Conservation (phyloP, 1,140 invertebrate species). For the Ruditapes philippinarum region DNA sequence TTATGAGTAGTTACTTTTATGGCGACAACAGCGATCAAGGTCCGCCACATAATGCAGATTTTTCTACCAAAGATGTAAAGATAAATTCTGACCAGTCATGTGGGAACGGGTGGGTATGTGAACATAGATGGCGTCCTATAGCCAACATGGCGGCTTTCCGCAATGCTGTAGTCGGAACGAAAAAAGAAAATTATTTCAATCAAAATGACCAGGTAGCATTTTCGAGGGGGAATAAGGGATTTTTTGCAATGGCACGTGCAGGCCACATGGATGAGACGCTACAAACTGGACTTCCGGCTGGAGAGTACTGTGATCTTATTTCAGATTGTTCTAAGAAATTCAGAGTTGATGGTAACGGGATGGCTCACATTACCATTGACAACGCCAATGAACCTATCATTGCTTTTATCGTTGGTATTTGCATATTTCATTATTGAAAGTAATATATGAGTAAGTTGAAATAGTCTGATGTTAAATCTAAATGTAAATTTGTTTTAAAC, state of each 20-base stretch:
- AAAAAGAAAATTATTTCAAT: constrained; percentile 74
- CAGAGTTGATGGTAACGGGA: constrained; percentile 89
- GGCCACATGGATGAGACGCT: constrained; percentile 79
- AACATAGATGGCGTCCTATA: constrained; percentile 94
- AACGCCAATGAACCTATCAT: constrained; percentile 91
- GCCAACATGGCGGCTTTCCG: constrained; percentile 90
- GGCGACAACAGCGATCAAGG: constrained; percentile 73
- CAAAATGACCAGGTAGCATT: constrained; percentile 82
- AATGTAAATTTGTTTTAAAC: too few species aligned
- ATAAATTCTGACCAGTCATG: constrained; percentile 88
- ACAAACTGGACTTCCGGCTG: constrained; percentile 91
- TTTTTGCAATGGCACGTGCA: constrained; percentile 84
- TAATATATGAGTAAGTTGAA: too few species aligned
- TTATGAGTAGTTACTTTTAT: constrained; percentile 92
- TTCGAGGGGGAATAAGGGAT: constrained; percentile 81
- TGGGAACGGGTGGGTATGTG: constrained; percentile 94
- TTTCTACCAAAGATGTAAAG: constrained; percentile 89
- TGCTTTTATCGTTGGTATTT: constrained; percentile 91
- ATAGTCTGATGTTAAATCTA: too few species aligned
- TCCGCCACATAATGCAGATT: constrained; percentile 83
- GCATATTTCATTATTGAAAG: too few species aligned
- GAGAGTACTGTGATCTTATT: constrained; percentile 95
- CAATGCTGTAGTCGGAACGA: constrained; percentile 77
- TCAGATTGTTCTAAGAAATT: constrained; percentile 92
- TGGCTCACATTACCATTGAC: constrained; percentile 89